phyloP scores from a whole-genome alignment of 2,797 vertebrate genomes.

The Dermochelys coriacea region DNA sequence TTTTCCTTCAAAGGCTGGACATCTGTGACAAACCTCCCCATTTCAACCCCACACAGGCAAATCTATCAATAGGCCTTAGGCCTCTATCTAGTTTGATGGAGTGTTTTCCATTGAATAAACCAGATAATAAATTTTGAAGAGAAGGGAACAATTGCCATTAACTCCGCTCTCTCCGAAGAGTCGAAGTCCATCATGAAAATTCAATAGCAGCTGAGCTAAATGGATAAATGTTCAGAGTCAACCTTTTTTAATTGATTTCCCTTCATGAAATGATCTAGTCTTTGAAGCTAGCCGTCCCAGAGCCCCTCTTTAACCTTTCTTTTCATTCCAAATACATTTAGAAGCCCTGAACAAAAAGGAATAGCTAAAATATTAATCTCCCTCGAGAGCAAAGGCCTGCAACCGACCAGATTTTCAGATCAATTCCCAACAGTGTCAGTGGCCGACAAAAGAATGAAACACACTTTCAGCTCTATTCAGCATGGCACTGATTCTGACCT shows the following conservation, averaged over 20 bases:
- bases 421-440: conserved; percentile 86
- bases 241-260: conserved; percentile 99
- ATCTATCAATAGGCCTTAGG: conserved; percentile 97
- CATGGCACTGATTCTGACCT: conserved; percentile 86
- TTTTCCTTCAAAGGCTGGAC: conserved; percentile 99
- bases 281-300: conserved; percentile 88
- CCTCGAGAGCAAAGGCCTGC: conserved; percentile 86
- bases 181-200: conserved; percentile 99
- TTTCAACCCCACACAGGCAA: conserved; percentile 94
- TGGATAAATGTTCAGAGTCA: conserved; percentile 98
- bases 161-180: conserved; percentile 96
- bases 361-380: conserved; percentile 90
- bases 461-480: conserved; percentile 86
- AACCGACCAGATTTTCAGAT: conserved; percentile 87
- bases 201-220: conserved; percentile 99
- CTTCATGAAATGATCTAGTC: conserved; percentile 97
- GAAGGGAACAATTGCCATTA: conserved; percentile 98
- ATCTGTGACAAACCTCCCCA: conserved; percentile 97
- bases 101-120: conserved; percentile 99
- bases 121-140: conserved; percentile 99
- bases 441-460: conserved; percentile 86
- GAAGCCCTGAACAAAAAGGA: conserved; percentile 86
- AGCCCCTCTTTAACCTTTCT: conserved; percentile 91
- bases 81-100: conserved; percentile 98
- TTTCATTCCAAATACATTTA: conserved; percentile 90